Evolutionary conservation across 2,797 vertebrate genomes (phyloP).

Genomic region (Lithobates sylvaticus): DNA sequence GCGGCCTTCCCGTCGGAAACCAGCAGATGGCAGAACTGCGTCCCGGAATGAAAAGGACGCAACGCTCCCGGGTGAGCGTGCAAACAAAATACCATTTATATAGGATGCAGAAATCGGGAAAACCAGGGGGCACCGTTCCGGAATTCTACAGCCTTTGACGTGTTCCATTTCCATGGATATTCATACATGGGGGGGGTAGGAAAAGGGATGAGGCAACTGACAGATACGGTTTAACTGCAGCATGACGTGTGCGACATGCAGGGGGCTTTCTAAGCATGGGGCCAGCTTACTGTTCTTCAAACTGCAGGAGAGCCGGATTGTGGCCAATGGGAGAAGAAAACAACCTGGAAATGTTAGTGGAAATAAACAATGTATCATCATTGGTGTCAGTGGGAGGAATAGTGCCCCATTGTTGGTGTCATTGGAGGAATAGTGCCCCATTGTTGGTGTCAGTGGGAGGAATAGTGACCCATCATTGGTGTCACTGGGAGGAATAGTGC

Average conservation of each 20-base stretch:
- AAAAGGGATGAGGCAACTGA: not conserved
- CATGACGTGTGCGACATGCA: not conserved
- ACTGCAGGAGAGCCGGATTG: too few relatives aligned
- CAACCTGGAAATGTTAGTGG: too few relatives aligned
- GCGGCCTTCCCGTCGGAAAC: not conserved
- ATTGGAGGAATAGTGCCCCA: too few relatives aligned
- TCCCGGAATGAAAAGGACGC: not conserved
- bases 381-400: too few relatives aligned
- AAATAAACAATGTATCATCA: too few relatives aligned
- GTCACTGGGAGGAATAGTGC: too few relatives aligned
- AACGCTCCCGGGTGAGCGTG: not conserved
- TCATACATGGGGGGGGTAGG: not conserved
- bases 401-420: too few relatives aligned
- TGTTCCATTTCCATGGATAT: not conserved
- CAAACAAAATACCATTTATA: not conserved
- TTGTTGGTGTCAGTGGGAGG: too few relatives aligned
- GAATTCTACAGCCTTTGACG: not conserved
- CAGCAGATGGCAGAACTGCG: slow-evolving; percentile 36
- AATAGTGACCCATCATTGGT: too few relatives aligned
- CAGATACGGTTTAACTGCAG: not conserved
- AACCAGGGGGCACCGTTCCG: not conserved
- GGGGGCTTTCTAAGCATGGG: too few relatives aligned
- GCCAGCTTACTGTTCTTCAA: too few relatives aligned
- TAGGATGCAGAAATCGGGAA: not conserved
- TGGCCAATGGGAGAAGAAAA: too few relatives aligned